Conservation (phyloP, 2,113 vertebrate species). For the Sorex araneus region DNA sequence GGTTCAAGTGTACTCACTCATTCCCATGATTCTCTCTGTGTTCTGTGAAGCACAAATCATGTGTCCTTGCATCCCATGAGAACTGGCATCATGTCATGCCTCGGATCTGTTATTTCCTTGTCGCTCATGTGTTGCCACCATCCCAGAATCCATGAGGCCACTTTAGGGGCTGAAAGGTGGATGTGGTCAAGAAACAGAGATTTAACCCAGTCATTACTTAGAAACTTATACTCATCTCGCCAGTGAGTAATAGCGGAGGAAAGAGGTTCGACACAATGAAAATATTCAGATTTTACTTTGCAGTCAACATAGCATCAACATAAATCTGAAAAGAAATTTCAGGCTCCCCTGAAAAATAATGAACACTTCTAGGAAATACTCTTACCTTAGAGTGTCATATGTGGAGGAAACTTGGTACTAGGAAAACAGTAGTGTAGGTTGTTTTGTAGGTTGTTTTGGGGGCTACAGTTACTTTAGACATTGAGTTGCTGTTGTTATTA, state of each 20-base stretch:
- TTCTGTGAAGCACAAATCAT: neutral
- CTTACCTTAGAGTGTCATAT: neutral
- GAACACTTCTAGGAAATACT: neutral
- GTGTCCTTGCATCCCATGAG: neutral
- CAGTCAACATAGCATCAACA: neutral
- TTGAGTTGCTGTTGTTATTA: neutral
- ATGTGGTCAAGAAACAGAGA: constrained; percentile 1
- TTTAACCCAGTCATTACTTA: neutral
- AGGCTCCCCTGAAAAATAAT: neutral
- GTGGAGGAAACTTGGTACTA: neutral
- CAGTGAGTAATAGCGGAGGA: neutral
- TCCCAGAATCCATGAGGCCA: neutral
- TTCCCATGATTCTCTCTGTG: neutral
- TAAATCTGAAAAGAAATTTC: neutral
- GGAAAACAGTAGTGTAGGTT: neutral
- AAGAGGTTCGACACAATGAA: neutral
- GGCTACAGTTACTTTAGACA: neutral
- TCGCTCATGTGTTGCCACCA: neutral
- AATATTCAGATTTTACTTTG: neutral
- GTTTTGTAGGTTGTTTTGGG: too few relatives aligned
- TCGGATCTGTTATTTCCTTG: neutral
- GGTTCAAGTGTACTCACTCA: neutral
- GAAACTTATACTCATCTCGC: neutral
- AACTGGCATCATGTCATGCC: neutral
- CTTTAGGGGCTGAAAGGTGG: neutral